phyloP scores from a whole-genome alignment of 2,113 vertebrate species.

The Bubo scandiacus region DNA sequence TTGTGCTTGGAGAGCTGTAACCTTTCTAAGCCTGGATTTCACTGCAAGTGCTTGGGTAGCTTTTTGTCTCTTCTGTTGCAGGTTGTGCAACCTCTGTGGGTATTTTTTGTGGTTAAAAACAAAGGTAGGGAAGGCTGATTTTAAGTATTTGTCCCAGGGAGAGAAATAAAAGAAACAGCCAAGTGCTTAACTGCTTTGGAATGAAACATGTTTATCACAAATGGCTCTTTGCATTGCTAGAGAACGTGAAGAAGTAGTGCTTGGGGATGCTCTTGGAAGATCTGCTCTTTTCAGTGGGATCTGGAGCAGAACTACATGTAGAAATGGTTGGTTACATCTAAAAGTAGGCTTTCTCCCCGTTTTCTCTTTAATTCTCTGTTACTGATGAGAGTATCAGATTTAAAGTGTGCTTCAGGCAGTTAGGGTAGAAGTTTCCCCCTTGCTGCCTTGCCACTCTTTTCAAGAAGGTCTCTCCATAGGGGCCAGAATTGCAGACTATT shows the following conservation, averaged over 20 bases:
- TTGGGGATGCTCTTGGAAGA: background rate
- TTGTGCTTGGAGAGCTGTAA: background rate
- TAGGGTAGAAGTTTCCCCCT: background rate
- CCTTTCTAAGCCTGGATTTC: background rate
- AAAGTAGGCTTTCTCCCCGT: background rate
- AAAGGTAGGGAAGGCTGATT: background rate
- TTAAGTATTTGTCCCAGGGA: conserved; percentile 11
- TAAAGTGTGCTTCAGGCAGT: background rate
- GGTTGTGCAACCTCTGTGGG: background rate
- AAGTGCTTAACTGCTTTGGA: background rate
- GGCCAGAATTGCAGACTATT: background rate
- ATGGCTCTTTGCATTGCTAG: background rate
- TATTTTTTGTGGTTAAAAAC: background rate
- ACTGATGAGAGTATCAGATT: background rate
- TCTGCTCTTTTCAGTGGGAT: background rate
- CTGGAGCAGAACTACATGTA: background rate
- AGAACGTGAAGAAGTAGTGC: background rate
- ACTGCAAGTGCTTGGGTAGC: background rate
- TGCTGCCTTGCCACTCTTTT: background rate
- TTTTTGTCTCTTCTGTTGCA: background rate
- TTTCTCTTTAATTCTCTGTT: background rate
- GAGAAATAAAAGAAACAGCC: conserved; percentile 9
- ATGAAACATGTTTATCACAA: background rate
- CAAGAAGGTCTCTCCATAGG: background rate
- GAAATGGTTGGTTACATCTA: background rate